A percentile compares a stretch with the other conserved stretches of the same genome.
phyloP scores from a whole-genome alignment of 2,888 invertebrate species.

The Philopedon plagiatum region DNA sequence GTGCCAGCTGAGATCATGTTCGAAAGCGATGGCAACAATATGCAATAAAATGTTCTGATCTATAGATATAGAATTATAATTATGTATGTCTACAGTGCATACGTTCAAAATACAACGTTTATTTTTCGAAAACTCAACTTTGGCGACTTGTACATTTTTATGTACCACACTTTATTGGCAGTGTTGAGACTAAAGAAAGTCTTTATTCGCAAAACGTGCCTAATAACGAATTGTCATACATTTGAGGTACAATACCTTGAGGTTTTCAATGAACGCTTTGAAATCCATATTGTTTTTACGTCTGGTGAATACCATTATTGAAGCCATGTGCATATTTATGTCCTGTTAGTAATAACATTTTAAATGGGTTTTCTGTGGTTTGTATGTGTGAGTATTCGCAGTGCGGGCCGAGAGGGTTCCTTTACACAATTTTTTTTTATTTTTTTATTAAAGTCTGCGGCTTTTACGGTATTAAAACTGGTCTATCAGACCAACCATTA shows the following conservation, averaged over 20 bases:
- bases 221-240: conserved; percentile 11
- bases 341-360: conserved; percentile 5
- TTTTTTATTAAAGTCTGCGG: too few relatives aligned
- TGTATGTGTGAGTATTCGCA: neutral
- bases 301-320: conserved; percentile 25
- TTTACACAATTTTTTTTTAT: neutral
- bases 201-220: conserved; percentile 28
- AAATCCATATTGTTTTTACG: conserved; percentile 20
- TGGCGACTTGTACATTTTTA: neutral
- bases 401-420: neutral
- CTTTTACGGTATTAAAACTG: too few relatives aligned
- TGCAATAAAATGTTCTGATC: too few relatives aligned
- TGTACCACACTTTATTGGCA: neutral
- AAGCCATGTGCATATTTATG: conserved; percentile 9
- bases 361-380: neutral
- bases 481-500: too few relatives aligned
- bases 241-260: neutral
- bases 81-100: too few relatives aligned
- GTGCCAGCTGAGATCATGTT: too few relatives aligned
- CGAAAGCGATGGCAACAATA: too few relatives aligned
- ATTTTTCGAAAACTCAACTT: neutral
- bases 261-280: conserved; percentile 1
- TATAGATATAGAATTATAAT: too few relatives aligned
- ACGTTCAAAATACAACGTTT: too few relatives aligned
- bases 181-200: neutral